These are phyloP conservation scores for Cyphomyrus plagiostoma DNA, from an alignment of 2,113 vertebrate genomes.

Conservation along the genomic window DNA sequence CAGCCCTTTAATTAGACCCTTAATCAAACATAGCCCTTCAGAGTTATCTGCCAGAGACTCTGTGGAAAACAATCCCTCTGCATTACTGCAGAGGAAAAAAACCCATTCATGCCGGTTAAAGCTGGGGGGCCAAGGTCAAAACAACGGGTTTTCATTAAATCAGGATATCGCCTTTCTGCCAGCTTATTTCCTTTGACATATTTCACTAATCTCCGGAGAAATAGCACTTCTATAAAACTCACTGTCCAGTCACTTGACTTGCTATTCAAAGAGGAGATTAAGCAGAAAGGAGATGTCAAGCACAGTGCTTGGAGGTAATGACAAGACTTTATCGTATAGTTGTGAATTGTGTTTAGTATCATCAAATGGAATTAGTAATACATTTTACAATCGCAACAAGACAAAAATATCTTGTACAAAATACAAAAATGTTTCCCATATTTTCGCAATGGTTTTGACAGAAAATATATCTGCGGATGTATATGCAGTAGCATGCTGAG, in stretches of 20 bases:
- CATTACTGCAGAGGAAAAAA: not conserved
- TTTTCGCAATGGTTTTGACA: not conserved
- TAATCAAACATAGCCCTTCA: not conserved
- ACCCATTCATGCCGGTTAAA: not conserved
- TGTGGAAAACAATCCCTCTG: not conserved
- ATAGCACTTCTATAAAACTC: not conserved
- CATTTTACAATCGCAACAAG: not conserved
- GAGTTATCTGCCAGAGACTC: not conserved
- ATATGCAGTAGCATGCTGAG: not conserved
- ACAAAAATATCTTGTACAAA: constrained; percentile 2
- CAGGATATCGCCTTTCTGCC: not conserved
- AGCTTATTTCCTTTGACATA: not conserved
- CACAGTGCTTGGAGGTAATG: not conserved
- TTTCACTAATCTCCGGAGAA: not conserved
- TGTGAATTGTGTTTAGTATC: not conserved
- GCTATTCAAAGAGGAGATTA: not conserved
- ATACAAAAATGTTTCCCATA: not conserved
- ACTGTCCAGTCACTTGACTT: not conserved
- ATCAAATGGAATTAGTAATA: not conserved
- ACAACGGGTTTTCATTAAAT: not conserved
- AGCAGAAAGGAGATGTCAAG: not conserved
- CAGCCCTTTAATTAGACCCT: constrained; percentile 1
- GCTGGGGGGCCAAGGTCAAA: not conserved
- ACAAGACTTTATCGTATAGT: not conserved
- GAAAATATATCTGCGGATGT: not conserved